These are phyloP conservation scores for Archilochus colubris DNA, from an alignment of 2,113 vertebrate genomes.

Conservation along the genomic window DNA sequence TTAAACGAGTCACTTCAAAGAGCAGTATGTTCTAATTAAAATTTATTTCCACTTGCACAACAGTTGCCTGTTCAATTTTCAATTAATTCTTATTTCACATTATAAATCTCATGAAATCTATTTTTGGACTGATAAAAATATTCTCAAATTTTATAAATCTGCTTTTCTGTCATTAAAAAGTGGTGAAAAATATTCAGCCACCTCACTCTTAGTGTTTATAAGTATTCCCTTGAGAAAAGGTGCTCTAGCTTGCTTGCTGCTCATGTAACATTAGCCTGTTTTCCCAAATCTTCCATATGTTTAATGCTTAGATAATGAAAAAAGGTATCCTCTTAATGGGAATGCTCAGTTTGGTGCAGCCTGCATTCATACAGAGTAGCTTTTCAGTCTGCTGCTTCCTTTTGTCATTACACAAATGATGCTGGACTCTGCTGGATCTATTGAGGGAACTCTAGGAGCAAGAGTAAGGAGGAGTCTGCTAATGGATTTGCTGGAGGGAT, in stretches of 20 bases:
- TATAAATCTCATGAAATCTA: background rate
- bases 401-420: rapidly evolving
- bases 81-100: background rate
- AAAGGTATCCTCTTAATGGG: background rate
- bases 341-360: background rate
- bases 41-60: background rate
- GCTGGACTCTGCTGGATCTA: rapidly evolving
- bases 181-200: background rate
- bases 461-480: background rate
- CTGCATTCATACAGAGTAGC: rapidly evolving
- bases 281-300: background rate
- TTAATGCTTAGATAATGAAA: background rate
- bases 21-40: conserved; percentile 8
- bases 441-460: background rate
- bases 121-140: background rate
- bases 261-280: background rate
- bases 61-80: background rate
- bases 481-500: background rate
- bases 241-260: background rate
- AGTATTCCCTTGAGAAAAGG: background rate
- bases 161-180: background rate
- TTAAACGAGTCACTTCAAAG: conserved; percentile 38
- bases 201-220: background rate
- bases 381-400: background rate
- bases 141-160: background rate